Conservation (phyloP, 1,140 invertebrate genomes). For the Pseudachorutes palmiensis region DNA sequence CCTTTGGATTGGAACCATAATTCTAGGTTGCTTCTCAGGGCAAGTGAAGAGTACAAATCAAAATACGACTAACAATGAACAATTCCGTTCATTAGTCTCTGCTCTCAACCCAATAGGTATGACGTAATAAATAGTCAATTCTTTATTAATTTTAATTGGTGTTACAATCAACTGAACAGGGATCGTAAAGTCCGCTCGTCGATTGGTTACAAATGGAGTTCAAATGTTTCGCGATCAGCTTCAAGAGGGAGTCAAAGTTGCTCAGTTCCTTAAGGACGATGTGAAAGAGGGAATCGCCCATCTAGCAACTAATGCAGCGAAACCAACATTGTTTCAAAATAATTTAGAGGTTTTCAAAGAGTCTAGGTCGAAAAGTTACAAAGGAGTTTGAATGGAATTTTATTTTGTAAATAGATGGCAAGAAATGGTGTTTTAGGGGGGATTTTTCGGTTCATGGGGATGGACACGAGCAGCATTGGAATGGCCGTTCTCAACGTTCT, state of each 20-base stretch:
- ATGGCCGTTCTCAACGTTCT: conserved; percentile 69
- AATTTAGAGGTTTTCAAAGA: neutral
- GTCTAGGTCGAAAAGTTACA: no score
- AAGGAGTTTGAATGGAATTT: no score
- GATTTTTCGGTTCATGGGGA: conserved; percentile 62
- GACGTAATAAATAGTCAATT: conserved; percentile 1
- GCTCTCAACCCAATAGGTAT: no score
- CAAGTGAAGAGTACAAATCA: no score
- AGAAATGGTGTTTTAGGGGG: conserved; percentile 50
- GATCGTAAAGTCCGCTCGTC: conserved; percentile 27
- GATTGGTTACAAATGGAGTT: conserved; percentile 26
- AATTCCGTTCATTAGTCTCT: no score
- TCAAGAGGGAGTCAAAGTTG: conserved; percentile 34
- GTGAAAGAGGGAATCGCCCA: conserved; percentile 27
- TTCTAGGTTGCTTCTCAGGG: no score
- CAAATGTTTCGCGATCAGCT: conserved; percentile 28
- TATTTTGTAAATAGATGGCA: conserved; percentile 16
- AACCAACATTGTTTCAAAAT: neutral
- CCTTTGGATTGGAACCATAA: no score
- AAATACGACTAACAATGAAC: no score
- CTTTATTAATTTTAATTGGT: neutral
- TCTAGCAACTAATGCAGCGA: neutral
- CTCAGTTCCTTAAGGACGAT: conserved; percentile 34
- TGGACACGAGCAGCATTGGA: conserved; percentile 63
- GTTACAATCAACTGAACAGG: conserved; percentile 21